Conservation (phyloP, 2,113 vertebrate species). For the Eurystomus gularis region DNA sequence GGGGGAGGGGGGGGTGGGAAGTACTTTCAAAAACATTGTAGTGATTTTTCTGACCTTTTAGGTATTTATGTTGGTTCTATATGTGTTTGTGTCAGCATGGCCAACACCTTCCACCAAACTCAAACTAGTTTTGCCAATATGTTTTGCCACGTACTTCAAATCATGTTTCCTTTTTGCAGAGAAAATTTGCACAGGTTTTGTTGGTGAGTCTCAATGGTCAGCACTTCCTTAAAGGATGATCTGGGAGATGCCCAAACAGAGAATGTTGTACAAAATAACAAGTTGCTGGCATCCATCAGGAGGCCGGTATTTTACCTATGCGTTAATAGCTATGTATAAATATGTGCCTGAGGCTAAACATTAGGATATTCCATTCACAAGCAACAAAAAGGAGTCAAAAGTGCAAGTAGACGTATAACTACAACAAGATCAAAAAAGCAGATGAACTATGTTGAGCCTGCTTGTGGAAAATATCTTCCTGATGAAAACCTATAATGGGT, state of each 20-base stretch:
- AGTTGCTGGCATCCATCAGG: not conserved
- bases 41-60: not conserved
- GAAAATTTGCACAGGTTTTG: not conserved
- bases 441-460: not conserved
- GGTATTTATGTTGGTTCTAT: not conserved
- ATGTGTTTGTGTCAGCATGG: not conserved
- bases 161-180: not conserved
- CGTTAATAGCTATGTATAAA: not conserved
- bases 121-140: not conserved
- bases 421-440: not conserved
- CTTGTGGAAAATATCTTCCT: not conserved
- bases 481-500: not conserved
- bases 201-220: not conserved
- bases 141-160: constrained; percentile 13
- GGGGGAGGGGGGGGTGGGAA: no score
- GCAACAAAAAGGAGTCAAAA: not conserved
- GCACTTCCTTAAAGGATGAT: not conserved
- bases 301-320: not conserved
- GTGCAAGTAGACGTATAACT: not conserved
- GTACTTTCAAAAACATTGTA: not conserved
- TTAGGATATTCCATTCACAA: not conserved
- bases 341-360: not conserved
- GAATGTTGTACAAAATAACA: not conserved
- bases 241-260: not conserved
- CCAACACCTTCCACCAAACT: not conserved